Conservation (phyloP, 2,113 vertebrate species). For the Nannospalax galili region DNA sequence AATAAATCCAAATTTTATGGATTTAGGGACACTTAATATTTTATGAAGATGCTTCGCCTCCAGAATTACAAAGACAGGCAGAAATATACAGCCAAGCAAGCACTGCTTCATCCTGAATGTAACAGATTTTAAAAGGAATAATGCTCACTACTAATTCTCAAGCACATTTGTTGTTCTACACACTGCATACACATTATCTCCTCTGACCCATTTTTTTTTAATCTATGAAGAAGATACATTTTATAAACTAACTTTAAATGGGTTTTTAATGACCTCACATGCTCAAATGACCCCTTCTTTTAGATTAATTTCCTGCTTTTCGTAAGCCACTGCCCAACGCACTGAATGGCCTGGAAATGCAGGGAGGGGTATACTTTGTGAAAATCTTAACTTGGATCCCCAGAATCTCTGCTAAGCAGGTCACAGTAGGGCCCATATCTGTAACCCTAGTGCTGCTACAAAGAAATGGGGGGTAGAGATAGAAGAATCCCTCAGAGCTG, state of each 20-base stretch:
- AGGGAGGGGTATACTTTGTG: neutral
- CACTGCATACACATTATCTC: neutral
- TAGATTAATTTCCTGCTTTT: neutral
- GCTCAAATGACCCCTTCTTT: neutral
- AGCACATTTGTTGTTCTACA: neutral
- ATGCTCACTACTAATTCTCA: neutral
- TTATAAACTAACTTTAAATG: neutral
- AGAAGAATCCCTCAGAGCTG: neutral
- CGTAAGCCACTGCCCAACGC: neutral
- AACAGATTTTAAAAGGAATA: neutral
- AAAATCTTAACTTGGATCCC: neutral
- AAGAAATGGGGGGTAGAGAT: fast-evolving
- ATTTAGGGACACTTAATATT: slow-evolving; percentile 59
- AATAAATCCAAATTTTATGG: slow-evolving; percentile 70
- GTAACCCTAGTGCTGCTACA: neutral
- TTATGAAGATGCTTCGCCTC: slow-evolving; percentile 51
- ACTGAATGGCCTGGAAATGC: neutral
- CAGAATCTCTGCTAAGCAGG: too few relatives aligned
- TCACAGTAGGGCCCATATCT: too few relatives aligned
- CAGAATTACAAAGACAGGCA: slow-evolving; percentile 31
- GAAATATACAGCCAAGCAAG: neutral
- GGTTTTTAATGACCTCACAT: neutral
- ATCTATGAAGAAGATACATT: neutral
- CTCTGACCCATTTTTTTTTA: neutral
- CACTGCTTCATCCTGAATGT: neutral